Evolutionary conservation across 2,888 invertebrate species (phyloP).

Genomic region (Galeruca laticollis): DNA sequence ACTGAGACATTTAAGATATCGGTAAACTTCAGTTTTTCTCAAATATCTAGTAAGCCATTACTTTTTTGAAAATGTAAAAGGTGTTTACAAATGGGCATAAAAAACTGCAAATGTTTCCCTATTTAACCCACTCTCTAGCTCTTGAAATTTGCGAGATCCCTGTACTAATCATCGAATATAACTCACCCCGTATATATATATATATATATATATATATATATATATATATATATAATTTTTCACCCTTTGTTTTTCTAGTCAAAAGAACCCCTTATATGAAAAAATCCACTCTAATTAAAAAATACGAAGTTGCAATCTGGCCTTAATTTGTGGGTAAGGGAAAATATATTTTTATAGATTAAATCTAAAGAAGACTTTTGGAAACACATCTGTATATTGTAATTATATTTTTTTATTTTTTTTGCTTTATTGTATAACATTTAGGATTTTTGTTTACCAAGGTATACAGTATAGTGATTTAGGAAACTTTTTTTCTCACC

Average conservation of each 20-base stretch:
- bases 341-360: conserved; percentile 33
- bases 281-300: conserved; percentile 22
- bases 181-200: too few relatives aligned
- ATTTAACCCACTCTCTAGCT: too few relatives aligned
- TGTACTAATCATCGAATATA: too few relatives aligned
- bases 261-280: conserved; percentile 5
- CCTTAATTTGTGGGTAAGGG: conserved; percentile 23
- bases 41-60: too few relatives aligned
- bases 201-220: too few relatives aligned
- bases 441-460: conserved; percentile 43
- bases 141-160: too few relatives aligned
- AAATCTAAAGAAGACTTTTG: conserved; percentile 34
- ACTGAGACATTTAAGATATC: too few relatives aligned
- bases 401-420: conserved; percentile 41
- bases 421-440: conserved; percentile 42
- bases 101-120: too few relatives aligned
- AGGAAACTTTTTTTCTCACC: conserved; percentile 49
- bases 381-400: conserved; percentile 43
- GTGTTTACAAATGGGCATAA: too few relatives aligned
- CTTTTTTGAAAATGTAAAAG: too few relatives aligned
- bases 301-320: conserved; percentile 28
- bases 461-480: conserved; percentile 42
- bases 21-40: too few relatives aligned
- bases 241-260: conserved; percentile 11
- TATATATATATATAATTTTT: conserved; percentile 6